Base-by-base conservation (phyloP, 2,888 invertebrate genomes). In the Galeopsomyia nigrocyanea region DNA sequence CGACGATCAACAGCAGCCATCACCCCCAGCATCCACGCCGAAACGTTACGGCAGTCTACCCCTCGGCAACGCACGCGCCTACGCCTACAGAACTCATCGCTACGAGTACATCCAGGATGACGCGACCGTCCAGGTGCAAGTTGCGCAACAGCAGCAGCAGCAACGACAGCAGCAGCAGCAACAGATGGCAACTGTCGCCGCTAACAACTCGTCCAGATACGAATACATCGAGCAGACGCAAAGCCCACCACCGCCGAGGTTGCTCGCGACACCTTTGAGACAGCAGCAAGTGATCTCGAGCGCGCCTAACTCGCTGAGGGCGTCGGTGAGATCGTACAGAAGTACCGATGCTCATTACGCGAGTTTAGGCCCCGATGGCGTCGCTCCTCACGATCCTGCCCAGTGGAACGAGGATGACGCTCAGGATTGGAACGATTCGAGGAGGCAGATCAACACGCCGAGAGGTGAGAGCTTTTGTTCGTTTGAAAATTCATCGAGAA, bases 31-130 rank as follows among this genome's bases (percentile, higher is more conserved):
- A 7, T 9, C 63, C 3, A 13, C 39, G 0, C 16, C 21, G 5
- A 73, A 62, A 13, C 75, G 71, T 17, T 67, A 61, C 53, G 70
- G 62, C 13, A 71, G 71, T 46, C 58, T 75, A 17, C 71, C 75
- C 5, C 19, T 64, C 13, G 65, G 68, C 10, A n/a, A 50, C 14
- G 57, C 21, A 2, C 74, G 31, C 0, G 16, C 66, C 16, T 70
- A 68, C 67, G 70, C 68, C 7, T 79, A 79, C 57, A 78, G 76
- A 17, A 22, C 64, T 26, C 46, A 75, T 16, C 73, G 84, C 53
- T 86, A 86, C 79, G 85, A 86, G 69, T 84, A 83, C 77, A 83
- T 85, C 46, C 79, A 80, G 47, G 82, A 81, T 39, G 80, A 80
- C 10, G 77, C 79, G 46, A 71, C 73, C n/a, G 66, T 66, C 22